These are phyloP conservation scores for Styela clava DNA, from an alignment of 23 tunicate species.

Conservation along the genomic window DNA sequence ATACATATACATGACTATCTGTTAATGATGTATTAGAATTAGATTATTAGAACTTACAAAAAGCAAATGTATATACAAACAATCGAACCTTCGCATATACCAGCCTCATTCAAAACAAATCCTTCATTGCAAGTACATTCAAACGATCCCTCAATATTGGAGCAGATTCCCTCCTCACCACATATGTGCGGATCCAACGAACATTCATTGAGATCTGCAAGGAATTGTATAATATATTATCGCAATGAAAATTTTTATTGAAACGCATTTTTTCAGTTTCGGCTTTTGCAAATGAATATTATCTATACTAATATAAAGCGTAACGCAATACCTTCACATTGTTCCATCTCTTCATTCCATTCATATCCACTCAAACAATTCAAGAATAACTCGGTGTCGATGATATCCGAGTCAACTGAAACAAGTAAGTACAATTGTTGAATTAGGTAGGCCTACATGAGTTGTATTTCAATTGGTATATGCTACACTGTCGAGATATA, in stretches of 20 bases:
- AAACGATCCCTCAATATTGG: slow-evolving; percentile 58
- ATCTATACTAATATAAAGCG: too few species aligned
- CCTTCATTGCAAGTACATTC: slow-evolving; percentile 58
- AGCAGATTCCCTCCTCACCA: slow-evolving; percentile 21
- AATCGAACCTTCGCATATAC: slow-evolving; percentile 62
- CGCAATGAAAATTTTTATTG: too few species aligned
- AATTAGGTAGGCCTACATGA: too few species aligned
- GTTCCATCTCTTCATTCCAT: slow-evolving; percentile 33
- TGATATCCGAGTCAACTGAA: background rate
- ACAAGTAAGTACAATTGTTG: background rate
- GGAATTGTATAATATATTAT: too few species aligned
- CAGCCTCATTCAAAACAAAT: slow-evolving; percentile 34
- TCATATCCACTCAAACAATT: slow-evolving; percentile 82
- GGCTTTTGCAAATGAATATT: too few species aligned
- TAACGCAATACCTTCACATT: slow-evolving; percentile 67
- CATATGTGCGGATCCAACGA: slow-evolving; percentile 20
- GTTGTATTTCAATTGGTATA: too few species aligned
- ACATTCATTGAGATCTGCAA: slow-evolving; percentile 77
- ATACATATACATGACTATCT: background rate
- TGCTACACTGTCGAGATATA: too few species aligned
- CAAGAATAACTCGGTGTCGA: slow-evolving; percentile 12
- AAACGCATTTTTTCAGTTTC: too few species aligned
- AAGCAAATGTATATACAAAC: too few species aligned
- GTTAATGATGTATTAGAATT: too few species aligned
- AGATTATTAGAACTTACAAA: too few species aligned